Evolutionary conservation across 1,140 invertebrate genomes (phyloP).

Genomic region (Rhizoglyphus robini): DNA sequence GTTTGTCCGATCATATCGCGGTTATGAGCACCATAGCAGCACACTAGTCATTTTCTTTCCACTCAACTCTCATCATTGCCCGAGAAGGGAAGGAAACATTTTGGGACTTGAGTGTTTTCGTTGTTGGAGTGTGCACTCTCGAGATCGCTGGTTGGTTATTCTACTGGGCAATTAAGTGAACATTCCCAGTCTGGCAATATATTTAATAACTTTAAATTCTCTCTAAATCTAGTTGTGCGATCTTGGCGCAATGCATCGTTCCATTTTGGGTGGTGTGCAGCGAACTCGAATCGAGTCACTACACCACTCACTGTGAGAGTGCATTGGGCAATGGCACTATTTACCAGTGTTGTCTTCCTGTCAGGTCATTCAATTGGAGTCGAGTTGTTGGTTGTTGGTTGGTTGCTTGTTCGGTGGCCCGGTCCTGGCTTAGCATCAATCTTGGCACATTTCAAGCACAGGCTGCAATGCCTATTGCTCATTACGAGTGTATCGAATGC

Average conservation of each 20-base stretch:
- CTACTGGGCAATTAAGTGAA: conserved; percentile 9
- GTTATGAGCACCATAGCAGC: neutral
- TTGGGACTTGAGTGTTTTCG: conserved; percentile 1
- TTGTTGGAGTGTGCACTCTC: too few relatives aligned
- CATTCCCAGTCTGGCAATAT: neutral
- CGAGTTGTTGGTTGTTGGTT: too few relatives aligned
- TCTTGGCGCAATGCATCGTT: neutral
- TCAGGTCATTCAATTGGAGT: too few relatives aligned
- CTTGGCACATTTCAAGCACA: too few relatives aligned
- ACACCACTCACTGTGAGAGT: too few relatives aligned
- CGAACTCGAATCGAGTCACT: too few relatives aligned
- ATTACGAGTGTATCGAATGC: neutral
- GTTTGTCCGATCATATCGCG: neutral
- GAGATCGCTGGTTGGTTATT: neutral
- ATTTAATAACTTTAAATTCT: conserved; percentile 8
- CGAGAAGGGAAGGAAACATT: conserved; percentile 12
- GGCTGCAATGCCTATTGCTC: too few relatives aligned
- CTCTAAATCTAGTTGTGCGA: neutral
- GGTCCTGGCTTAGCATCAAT: too few relatives aligned
- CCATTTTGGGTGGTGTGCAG: too few relatives aligned
- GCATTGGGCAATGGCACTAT: too few relatives aligned
- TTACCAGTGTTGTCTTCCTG: too few relatives aligned
- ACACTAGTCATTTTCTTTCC: neutral
- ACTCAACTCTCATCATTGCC: neutral
- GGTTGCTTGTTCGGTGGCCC: too few relatives aligned